Evolutionary conservation across 2,797 vertebrate species (phyloP), one percentile per base, ranked within the genome.

Genomic region (Silurus aristotelis): DNA sequence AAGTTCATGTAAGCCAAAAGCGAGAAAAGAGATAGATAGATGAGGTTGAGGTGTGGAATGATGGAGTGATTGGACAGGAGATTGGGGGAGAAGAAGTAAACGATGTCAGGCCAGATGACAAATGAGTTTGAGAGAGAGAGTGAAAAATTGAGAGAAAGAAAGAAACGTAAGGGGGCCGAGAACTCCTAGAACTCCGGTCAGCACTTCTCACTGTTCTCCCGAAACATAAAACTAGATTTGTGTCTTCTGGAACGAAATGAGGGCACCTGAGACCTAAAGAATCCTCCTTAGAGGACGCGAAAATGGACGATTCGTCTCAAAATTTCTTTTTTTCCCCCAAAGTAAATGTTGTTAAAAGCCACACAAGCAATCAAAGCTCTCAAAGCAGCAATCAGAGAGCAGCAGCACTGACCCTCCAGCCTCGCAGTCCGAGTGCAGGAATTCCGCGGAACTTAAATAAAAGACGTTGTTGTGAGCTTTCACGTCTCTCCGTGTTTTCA

Each of bases 31-130:
- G 48, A 61, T 1, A 0, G 58, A 61, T 83, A 68, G 17, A 83
- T 83, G 31, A 83, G 68, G 22, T 25, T 22, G n/a, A 75, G 43
- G 82, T 52, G 43, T 48, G 17, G 25, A 72, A 64, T 75, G 75
- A 84, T 70, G 52, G 83, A 77, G 61, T 31, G 61, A 84, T 72
- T 13, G 20, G 60, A 43, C 52, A 22, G 60, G 72, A 64, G 46
- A 67, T 19, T 17, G 52, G 64, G 67, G n/a, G 60, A 75, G 60
- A 43, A 63, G 22, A 25, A 73, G 13, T 22, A 31, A 83, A 63
- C 14, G 27, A 38, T 19, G 83, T 27, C 56, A 61, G 56, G n/a
- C 6, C 31, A 75, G 46, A 43, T 66, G 82, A 76, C 46, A 19
- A 43, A 64, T 52, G 46, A 61, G 68, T 72, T 60, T 5, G 7